These are phyloP conservation scores for Drosophila prolongata DNA, from an alignment of 2,888 invertebrate genomes.

Conservation along the genomic window DNA sequence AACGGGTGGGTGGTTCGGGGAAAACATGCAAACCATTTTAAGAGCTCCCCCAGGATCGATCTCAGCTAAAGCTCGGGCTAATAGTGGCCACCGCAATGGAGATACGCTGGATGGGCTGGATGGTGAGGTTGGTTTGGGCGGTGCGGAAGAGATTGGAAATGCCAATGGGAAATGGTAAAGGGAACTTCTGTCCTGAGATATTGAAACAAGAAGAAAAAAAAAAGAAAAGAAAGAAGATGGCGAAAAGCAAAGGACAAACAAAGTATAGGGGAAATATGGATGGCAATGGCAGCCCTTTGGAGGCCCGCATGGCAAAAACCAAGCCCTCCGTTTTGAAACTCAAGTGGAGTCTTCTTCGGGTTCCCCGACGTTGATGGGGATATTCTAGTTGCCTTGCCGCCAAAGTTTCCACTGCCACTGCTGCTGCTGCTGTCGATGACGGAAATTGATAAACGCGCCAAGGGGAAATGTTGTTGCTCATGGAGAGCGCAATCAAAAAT, in stretches of 20 bases:
- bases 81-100: constrained; percentile 60
- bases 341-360: constrained; percentile 29
- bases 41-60: constrained; percentile 73
- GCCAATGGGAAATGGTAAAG: constrained; percentile 32
- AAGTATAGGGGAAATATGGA: constrained; percentile 25
- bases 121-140: neutral
- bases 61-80: constrained; percentile 63
- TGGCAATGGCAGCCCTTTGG: constrained; percentile 1
- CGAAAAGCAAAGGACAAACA: constrained; percentile 11
- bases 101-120: neutral
- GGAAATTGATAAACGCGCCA: constrained; percentile 79
- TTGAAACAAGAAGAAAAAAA: constrained; percentile 41
- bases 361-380: neutral
- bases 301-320: constrained; percentile 6
- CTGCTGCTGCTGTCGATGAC: constrained; percentile 59
- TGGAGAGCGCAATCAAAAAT: constrained; percentile 62
- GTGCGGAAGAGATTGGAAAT: constrained; percentile 3
- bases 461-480: constrained; percentile 58
- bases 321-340: constrained; percentile 8
- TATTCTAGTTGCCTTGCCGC: constrained; percentile 4
- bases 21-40: constrained; percentile 59
- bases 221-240: neutral
- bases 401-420: constrained; percentile 18
- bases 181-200: constrained; percentile 40
- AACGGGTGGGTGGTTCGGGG: neutral